Conservation (phyloP, 2,797 vertebrate species). For the Molossus molossus region DNA sequence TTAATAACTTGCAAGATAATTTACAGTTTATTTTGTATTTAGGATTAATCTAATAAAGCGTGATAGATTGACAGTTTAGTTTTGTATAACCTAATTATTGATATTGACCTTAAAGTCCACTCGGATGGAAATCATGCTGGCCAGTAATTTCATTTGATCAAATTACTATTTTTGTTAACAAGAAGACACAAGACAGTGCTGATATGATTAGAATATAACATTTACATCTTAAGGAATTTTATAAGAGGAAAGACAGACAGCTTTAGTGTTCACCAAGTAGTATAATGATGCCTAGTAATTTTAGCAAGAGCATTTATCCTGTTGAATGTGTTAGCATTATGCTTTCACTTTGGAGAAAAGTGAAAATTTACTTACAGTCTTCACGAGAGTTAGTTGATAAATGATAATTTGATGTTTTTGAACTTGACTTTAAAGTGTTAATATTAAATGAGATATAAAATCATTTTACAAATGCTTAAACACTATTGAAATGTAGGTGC, state of each 20-base stretch:
- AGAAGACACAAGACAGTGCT: not conserved
- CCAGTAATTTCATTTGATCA: conserved; percentile 31
- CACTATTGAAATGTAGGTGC: not conserved
- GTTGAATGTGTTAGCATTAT: conserved; percentile 25
- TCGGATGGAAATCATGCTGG: not conserved
- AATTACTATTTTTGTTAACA: not conserved
- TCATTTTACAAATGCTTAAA: conserved; percentile 32
- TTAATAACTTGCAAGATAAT: conserved; percentile 4
- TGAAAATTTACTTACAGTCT: not conserved
- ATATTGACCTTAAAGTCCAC: not conserved
- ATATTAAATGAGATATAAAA: conserved; percentile 9
- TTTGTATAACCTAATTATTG: not conserved
- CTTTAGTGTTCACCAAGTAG: conserved; percentile 20
- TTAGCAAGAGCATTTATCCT: not conserved
- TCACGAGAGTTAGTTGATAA: conserved; percentile 1
- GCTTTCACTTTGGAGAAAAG: conserved; percentile 40
- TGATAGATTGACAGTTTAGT: not conserved
- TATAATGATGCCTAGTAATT: not conserved
- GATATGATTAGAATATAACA: conserved; percentile 45
- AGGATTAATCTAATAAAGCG: not conserved
- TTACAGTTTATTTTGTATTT: not conserved
- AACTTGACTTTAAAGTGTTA: conserved; percentile 48
- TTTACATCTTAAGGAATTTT: conserved; percentile 14
- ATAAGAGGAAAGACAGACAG: conserved; percentile 26
- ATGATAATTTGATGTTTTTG: conserved; percentile 41